phyloP scores from a whole-genome alignment of 2,888 invertebrate genomes.

The Cataglyphis livida region DNA sequence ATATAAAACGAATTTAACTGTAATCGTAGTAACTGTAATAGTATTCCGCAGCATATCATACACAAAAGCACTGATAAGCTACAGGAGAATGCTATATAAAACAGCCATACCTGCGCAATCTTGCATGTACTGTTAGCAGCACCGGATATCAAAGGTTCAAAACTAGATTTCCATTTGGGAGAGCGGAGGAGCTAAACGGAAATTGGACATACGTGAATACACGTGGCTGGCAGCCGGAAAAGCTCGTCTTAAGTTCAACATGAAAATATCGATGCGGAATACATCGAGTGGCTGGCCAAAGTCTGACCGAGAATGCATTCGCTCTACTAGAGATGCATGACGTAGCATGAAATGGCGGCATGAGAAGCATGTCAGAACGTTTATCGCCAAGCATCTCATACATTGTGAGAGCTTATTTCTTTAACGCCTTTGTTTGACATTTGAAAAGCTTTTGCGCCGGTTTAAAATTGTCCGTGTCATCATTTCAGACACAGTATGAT shows the following conservation, averaged over 20 bases:
- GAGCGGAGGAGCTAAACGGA: conserved; percentile 53
- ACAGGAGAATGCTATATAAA: not conserved
- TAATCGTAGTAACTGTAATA: no score
- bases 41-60: not conserved
- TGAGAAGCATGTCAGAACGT: conserved; percentile 28
- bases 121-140: conserved; percentile 26
- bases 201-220: conserved; percentile 67
- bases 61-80: not conserved
- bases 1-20: not conserved
- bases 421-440: not conserved
- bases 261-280: conserved; percentile 59
- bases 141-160: conserved; percentile 66
- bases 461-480: not conserved
- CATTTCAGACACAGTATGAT: not conserved
- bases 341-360: conserved; percentile 24
- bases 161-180: conserved; percentile 69
- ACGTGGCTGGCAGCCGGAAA: conserved; percentile 49
- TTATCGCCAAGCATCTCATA: conserved; percentile 4
- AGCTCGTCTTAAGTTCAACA: conserved; percentile 57
- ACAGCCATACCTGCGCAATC: not conserved
- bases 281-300: conserved; percentile 42
- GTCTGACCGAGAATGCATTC: conserved; percentile 33
- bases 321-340: conserved; percentile 26
- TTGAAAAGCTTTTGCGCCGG: not conserved
- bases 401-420: conserved; percentile 14